Percentiles rank a stretch among this genome's conserved stretches.
Conservation (phyloP, 2,113 vertebrate genomes). For the Arizona elegans region DNA sequence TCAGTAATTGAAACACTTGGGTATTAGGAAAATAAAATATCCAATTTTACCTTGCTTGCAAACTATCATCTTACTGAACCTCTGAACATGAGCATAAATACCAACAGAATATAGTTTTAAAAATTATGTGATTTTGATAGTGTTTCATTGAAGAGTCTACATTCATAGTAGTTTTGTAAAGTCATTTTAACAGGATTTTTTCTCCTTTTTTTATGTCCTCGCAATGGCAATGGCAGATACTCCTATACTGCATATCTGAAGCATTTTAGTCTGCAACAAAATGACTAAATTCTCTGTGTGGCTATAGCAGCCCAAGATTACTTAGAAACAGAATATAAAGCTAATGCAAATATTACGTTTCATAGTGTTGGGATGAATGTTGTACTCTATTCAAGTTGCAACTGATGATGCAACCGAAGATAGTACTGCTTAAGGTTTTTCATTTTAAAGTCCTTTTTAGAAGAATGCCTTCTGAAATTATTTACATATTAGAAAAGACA, state of each 20-base stretch:
- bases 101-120: not conserved
- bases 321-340: not conserved
- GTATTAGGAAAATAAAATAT: not conserved
- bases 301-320: not conserved
- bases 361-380: not conserved
- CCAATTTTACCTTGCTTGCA: not conserved
- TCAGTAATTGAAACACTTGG: not conserved
- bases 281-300: not conserved
- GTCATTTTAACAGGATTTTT: not conserved
- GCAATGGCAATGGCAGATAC: not conserved
- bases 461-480: not conserved
- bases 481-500: not conserved
- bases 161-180: not conserved
- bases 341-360: not conserved
- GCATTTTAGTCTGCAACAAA: not conserved
- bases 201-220: not conserved
- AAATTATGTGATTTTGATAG: not conserved
- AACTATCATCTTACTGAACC: not conserved
- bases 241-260: not conserved
- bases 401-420: not conserved
- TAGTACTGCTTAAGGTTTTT: not conserved
- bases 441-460: not conserved
- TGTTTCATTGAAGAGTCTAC: not conserved
- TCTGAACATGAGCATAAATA: not conserved
- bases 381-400: not conserved